Base-by-base conservation (phyloP, 92 coral and sea anemone species). In the Porites divaricata region DNA sequence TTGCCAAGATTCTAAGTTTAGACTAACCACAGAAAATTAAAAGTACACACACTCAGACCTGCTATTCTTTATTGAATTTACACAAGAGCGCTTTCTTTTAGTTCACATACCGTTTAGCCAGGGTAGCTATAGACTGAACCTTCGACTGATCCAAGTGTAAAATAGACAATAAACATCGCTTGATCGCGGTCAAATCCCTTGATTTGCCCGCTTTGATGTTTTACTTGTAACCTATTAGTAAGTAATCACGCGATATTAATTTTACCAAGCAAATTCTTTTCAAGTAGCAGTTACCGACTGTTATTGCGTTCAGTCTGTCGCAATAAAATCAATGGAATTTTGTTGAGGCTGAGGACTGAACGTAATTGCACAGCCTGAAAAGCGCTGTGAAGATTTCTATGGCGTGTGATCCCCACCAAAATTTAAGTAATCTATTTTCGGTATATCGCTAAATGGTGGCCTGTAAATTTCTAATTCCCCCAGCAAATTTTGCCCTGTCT, bases 201-300 rank as follows among this genome's bases (percentile, higher is more conserved):
- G 83, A 24, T 52, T 53, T 67, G 57, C 41, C 52, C 0, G 63
- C 64, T 53, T 49, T 25, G 70, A 58, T 81, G 78, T 81, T 72
- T 70, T n/a, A n/a, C n/a, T n/a, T n/a, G n/a, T n/a, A n/a, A 57
- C 57, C 66, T 71, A 48, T 20, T 45, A 41, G 71, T 24, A 48
- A 81, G 61, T 49, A 69, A 81, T 62, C 76, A 81, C 71, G 57
- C 62, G 62, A 71, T 20, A 72, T 59, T 81, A 81, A 81, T 81
- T 81, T 81, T 81, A 81, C 86, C 86, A 81, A 70, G 86, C 78
- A 81, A 70, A 49, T 71, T 59, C 62, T 50, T 66, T 70, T 72
- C 49, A 81, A 45, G 20, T 50, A 2, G 70, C 59, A 71, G 62
- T 72, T 81, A 72, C 57, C 61, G 58, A 81, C 72, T 59, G 62